Evolutionary conservation across 2,888 invertebrate genomes (phyloP).

Genomic region (Eupithecia tripunctaria): DNA sequence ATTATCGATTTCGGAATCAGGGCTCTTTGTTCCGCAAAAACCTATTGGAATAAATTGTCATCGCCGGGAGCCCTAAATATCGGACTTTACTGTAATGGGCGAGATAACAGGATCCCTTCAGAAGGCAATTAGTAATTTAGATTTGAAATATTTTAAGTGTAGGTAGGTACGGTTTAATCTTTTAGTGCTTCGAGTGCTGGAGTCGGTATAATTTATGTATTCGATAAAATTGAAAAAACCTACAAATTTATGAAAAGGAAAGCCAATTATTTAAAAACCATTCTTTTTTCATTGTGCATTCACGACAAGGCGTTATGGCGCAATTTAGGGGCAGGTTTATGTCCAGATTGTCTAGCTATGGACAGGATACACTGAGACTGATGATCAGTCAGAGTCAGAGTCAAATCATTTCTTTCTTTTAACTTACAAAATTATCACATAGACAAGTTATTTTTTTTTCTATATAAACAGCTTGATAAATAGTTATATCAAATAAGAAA

Average conservation of each 20-base stretch:
- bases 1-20: not conserved
- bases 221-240: not conserved
- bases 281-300: not conserved
- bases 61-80: conserved; percentile 7
- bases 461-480: no score
- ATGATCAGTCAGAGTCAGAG: no score
- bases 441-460: no score
- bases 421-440: no score
- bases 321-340: not conserved
- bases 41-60: conserved; percentile 26
- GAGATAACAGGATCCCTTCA: conserved; percentile 18
- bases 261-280: no score
- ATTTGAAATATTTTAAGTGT: not conserved
- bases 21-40: conserved; percentile 5
- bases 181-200: not conserved
- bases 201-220: not conserved
- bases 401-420: no score
- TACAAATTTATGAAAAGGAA: not conserved
- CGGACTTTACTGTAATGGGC: conserved; percentile 17
- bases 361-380: not conserved
- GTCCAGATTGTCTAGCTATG: not conserved
- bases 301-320: not conserved
- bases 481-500: no score
- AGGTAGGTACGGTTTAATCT: not conserved
- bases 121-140: conserved; percentile 18